Evolutionary conservation across 2,888 invertebrate genomes (phyloP), one percentile per base, ranked within the genome.

Genomic region (Lagria hirta): DNA sequence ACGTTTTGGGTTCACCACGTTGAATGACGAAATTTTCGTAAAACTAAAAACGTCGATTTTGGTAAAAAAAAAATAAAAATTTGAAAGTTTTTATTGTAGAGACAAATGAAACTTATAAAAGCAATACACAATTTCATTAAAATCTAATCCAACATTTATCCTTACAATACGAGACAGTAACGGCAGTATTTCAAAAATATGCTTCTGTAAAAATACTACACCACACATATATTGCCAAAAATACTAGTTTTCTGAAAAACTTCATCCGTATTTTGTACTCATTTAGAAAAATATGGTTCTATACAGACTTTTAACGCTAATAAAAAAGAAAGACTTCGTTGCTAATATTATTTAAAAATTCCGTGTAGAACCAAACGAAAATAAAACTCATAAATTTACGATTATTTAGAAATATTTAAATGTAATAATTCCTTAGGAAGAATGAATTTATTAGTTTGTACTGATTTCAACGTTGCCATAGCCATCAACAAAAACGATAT

Each of bases 191-290:
- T 52, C 51, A 59, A 59, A 59, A 57, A 56, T 57, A 59, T 41
- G 22, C 11, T 52, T 51, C 44, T 48, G 52, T 56, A 44, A 55
- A 53, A 54, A 56, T 49, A 52, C 52, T 50, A 52, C 50, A 49
- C 43, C 45, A 57, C 55, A 59, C 52, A 55, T 49, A 57, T 55
- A 56, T 57, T 59, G 56, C 57, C 59, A 54, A 59, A 59, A 57
- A 24, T 55, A 55, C 56, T 56, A 52, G 49, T 46, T 47, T 45
- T 53, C 28, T 49, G 26, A 35, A 40, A 40, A 45, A 46, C 6
- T 46, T 43, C 44, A 37, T 41, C 27, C 49, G 36, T 46, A 44
- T 16, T 55, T 55, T 55, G 52, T 51, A 51, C 51, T 54, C 38
- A 45, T 51, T 45, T 55, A 47, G 41, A 43, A 54, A 44, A 52